Evolutionary conservation across 2,888 invertebrate species (phyloP).

Genomic region (Ganaspis brasiliensis): DNA sequence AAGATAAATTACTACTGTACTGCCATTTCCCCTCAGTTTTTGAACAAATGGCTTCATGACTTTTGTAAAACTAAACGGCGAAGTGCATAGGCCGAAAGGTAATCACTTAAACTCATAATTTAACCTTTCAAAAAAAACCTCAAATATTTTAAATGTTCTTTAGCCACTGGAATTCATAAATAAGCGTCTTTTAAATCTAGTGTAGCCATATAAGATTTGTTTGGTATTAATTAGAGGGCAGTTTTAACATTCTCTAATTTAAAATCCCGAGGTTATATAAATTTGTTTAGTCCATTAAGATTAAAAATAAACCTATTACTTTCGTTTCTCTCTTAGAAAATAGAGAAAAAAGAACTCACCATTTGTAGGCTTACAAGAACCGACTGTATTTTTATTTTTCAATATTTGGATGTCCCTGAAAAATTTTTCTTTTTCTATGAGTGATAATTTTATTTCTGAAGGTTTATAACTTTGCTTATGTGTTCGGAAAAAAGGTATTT

Average conservation of each 20-base stretch:
- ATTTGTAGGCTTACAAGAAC: too few species aligned
- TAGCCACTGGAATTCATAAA: slow-evolving; percentile 51
- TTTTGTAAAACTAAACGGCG: slow-evolving; percentile 58
- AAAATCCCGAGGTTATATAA: slow-evolving; percentile 49
- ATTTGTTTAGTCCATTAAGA: slow-evolving; percentile 51
- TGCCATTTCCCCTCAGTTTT: slow-evolving; percentile 43
- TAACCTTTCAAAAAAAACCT: slow-evolving; percentile 55
- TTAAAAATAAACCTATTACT: slow-evolving; percentile 51
- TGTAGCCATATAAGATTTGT: slow-evolving; percentile 49
- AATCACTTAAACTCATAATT: slow-evolving; percentile 57
- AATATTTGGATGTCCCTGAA: too few species aligned
- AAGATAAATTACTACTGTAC: slow-evolving; percentile 51
- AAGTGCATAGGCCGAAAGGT: slow-evolving; percentile 57
- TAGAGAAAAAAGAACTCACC: too few species aligned
- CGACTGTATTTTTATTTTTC: too few species aligned
- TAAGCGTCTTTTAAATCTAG: slow-evolving; percentile 61
- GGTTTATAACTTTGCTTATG: too few species aligned
- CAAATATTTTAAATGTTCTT: slow-evolving; percentile 51
- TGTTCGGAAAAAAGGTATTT: too few species aligned
- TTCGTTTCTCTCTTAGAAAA: too few species aligned
- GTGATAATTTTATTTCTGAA: too few species aligned
- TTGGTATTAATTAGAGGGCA: slow-evolving; percentile 43
- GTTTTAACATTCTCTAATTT: slow-evolving; percentile 55
- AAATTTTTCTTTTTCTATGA: too few species aligned
- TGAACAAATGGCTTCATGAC: slow-evolving; percentile 57